Conservation (phyloP, 1,140 invertebrate genomes). For the Matsumurasca onukii region DNA sequence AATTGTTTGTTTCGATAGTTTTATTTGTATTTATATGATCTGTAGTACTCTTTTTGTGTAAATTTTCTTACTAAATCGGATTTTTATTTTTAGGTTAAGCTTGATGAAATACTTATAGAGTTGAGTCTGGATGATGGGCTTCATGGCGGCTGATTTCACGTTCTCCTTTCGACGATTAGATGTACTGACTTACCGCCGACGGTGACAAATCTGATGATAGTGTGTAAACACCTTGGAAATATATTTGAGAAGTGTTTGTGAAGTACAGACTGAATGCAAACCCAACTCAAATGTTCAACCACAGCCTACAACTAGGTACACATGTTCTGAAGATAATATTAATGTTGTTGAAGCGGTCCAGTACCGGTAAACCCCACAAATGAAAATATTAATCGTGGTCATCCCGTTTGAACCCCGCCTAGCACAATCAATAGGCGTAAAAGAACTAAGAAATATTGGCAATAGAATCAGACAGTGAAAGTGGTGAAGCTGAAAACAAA, state of each 20-base stretch:
- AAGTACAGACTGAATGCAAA: too few relatives aligned
- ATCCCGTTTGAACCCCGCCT: neutral
- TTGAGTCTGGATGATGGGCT: neutral
- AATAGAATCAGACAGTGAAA: neutral
- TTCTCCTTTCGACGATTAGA: neutral
- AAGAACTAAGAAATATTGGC: neutral
- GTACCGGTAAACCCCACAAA: neutral
- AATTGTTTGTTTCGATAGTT: too few relatives aligned
- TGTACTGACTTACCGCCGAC: neutral
- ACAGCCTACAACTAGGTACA: too few relatives aligned
- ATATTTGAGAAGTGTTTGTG: neutral
- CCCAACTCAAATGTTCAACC: too few relatives aligned
- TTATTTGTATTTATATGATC: too few relatives aligned
- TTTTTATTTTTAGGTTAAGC: neutral
- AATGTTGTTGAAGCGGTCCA: neutral
- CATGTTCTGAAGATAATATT: neutral
- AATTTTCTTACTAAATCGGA: neutral
- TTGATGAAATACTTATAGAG: neutral
- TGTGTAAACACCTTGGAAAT: constrained; percentile 1
- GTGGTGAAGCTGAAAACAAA: neutral
- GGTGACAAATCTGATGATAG: constrained; percentile 22
- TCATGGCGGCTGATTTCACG: constrained; percentile 13
- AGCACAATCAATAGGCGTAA: neutral
- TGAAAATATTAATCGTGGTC: neutral
- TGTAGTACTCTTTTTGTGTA: too few relatives aligned